Evolutionary conservation across 2,797 vertebrate genomes (phyloP).

Genomic region (Amphiprion clarkii): DNA sequence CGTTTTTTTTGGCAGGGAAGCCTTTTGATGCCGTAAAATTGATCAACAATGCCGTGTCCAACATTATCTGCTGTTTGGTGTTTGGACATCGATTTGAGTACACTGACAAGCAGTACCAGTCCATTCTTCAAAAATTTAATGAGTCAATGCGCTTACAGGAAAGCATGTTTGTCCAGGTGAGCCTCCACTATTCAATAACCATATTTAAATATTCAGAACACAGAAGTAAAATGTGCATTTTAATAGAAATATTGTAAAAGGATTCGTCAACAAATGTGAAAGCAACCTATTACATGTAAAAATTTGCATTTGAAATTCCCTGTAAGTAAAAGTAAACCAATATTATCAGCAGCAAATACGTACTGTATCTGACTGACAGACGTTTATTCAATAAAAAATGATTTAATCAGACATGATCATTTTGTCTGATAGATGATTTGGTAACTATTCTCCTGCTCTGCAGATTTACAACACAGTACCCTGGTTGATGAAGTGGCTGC

Average conservation of each 20-base stretch:
- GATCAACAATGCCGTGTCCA: conserved; percentile 55
- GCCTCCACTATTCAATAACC: background rate
- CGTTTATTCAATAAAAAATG: too few species aligned
- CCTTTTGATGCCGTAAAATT: conserved; percentile 52
- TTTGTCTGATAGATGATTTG: background rate
- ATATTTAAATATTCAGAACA: too few species aligned
- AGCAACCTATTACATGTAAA: too few species aligned
- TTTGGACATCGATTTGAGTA: conserved; percentile 35
- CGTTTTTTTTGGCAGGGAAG: conserved; percentile 43
- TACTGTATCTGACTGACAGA: too few species aligned
- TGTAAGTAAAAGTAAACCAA: too few species aligned
- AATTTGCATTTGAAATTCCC: too few species aligned
- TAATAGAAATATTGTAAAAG: too few species aligned
- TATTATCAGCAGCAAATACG: too few species aligned
- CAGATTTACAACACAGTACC: conserved; percentile 75
- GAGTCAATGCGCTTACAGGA: conserved; percentile 45
- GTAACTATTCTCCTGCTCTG: background rate
- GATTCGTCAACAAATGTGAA: too few species aligned
- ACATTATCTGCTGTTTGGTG: too few species aligned
- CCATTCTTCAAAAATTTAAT: conserved; percentile 49
- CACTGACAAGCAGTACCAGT: conserved; percentile 54
- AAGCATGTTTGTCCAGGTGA: conserved; percentile 60
- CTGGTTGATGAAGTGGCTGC: conserved; percentile 75
- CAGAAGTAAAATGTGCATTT: too few species aligned
- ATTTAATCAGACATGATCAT: too few species aligned